Evolutionary conservation across 1,140 invertebrate species (phyloP), one percentile per base, ranked within the genome.

Genomic region (Hycleus phaleratus): DNA sequence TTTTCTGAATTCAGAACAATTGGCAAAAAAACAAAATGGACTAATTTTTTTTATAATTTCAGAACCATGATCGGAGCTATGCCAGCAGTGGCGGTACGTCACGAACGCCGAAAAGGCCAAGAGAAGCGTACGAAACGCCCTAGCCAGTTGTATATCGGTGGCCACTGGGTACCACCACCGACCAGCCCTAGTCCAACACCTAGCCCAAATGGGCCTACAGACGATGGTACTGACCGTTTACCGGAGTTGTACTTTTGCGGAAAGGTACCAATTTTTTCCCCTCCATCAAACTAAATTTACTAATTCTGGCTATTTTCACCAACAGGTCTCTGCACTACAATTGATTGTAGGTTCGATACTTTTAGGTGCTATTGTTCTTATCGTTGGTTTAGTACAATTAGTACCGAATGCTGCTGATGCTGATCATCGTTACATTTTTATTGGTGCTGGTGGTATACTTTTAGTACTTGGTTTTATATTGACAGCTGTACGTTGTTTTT

Each of bases 71-170:
- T 90, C 68, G 88, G 88, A 61, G 88, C 87, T 49, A 90, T 90
- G 88, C 88, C 87, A 73, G 87, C 88, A 60, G 87, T 91, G 73
- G 87, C 88, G 11, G 87, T 91, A 38, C 83, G 87, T 70, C 87
- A 90, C 74, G 87, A 89, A 73, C 77, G 87, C 59, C 78, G 86
- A 49, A 83, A 87, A 61, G 71, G 71, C 7, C 82, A 84, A 64
- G 85, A 88, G 67, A 88, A 87, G 77, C 76, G 83, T 48, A 73
- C 73, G 62, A 82, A 78, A 69, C 76, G 85, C 59, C 85, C 86
- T 4, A 85, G 82, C 66, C 84, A 88, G 71, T 78, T 87, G 60
- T 85, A 85, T 70, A 75, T 86, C 55, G 78, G 78, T 38, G 77
- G 79, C 10, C 77, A 76, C 72, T 83, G 76, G 78, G 71, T 74